Percentiles rank a stretch among this genome's conserved stretches.
These are phyloP conservation scores for Rhinichthys osculus DNA, from an alignment of 2,797 vertebrate genomes.

Conservation along the genomic window DNA sequence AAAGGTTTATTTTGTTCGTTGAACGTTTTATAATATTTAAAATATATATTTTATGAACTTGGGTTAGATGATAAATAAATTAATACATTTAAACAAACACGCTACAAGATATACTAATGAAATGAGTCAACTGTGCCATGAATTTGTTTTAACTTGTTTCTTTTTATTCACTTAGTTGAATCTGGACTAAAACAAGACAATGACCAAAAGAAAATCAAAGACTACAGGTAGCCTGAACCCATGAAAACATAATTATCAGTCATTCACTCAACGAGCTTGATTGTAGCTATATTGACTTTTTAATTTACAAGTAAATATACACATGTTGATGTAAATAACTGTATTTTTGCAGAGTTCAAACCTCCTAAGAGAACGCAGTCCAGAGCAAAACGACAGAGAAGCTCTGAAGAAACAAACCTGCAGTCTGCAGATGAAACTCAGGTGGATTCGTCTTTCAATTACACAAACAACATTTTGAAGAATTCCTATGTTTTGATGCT, in stretches of 20 bases:
- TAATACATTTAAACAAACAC: background rate
- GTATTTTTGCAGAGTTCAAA: slow-evolving; percentile 25
- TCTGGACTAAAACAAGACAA: background rate
- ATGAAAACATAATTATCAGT: background rate
- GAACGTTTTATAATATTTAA: background rate
- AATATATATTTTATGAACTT: background rate
- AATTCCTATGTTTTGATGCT: background rate
- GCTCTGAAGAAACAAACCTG: slow-evolving; percentile 28
- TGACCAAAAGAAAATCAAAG: slow-evolving; percentile 25
- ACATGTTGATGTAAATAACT: background rate
- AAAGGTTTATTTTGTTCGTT: background rate
- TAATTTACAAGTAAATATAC: background rate
- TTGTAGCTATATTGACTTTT: background rate
- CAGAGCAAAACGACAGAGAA: slow-evolving; percentile 64
- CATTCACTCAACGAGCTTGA: background rate
- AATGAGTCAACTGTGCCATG: background rate
- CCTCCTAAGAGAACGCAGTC: slow-evolving; percentile 47
- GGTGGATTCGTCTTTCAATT: slow-evolving; percentile 50
- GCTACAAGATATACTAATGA: background rate
- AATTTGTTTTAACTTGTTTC: background rate
- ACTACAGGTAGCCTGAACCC: background rate
- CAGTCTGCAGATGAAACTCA: slow-evolving; percentile 45
- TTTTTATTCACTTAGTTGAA: background rate
- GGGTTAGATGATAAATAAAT: background rate
- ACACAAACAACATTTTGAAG: background rate